Evolutionary conservation across 2,113 vertebrate genomes (phyloP).

Genomic region (Hemiscyllium ocellatum): DNA sequence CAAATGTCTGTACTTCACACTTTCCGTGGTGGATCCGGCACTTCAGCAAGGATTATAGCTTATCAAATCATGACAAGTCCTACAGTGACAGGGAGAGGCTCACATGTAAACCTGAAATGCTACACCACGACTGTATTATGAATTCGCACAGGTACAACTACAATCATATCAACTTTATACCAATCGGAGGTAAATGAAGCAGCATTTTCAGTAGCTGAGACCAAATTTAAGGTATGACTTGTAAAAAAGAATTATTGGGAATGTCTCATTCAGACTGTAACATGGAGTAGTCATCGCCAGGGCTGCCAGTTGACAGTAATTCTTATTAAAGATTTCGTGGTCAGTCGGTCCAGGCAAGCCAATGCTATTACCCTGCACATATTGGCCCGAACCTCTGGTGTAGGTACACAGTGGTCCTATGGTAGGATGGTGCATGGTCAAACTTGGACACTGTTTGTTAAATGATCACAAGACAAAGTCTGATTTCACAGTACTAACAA

Average conservation of each 20-base stretch:
- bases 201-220: not conserved
- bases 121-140: not conserved
- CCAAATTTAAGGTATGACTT: not conserved
- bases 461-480: not conserved
- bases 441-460: not conserved
- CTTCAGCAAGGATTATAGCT: not conserved
- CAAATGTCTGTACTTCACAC: not conserved
- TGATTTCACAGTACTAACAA: too few species aligned
- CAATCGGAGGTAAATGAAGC: not conserved
- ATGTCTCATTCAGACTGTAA: not conserved
- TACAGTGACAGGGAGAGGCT: not conserved
- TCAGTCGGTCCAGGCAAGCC: not conserved
- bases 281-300: not conserved
- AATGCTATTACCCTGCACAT: not conserved
- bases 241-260: not conserved
- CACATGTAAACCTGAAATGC: not conserved
- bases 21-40: not conserved
- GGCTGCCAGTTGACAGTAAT: not conserved
- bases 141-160: not conserved
- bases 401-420: not conserved
- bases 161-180: not conserved
- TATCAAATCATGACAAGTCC: not conserved
- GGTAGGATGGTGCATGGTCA: not conserved
- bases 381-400: not conserved
- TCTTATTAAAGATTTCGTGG: not conserved